A percentile compares a stretch with the other conserved stretches of the same genome.
phyloP scores from a whole-genome alignment of 2,888 invertebrate species.

The Aradus depressus region DNA sequence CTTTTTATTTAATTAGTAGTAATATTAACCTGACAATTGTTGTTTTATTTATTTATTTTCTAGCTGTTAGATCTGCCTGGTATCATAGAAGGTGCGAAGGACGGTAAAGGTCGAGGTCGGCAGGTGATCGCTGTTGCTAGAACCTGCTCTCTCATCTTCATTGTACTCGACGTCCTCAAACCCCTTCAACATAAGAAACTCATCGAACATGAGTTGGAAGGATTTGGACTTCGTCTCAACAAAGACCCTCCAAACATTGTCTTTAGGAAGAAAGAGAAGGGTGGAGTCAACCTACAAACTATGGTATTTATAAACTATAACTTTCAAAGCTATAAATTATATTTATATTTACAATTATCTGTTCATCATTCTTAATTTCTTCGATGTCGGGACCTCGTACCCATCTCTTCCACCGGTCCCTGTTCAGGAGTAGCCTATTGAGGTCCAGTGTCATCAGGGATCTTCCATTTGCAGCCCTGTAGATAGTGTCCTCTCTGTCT shows the following conservation, averaged over 20 bases:
- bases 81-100: constrained; percentile 99
- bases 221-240: constrained; percentile 91
- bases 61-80: constrained; percentile 96
- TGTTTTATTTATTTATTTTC: constrained; percentile 26
- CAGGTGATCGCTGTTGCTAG: constrained; percentile 98
- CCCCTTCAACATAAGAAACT: constrained; percentile 92
- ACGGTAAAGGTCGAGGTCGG: constrained; percentile 96
- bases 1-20: not conserved
- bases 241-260: constrained; percentile 95
- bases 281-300: constrained; percentile 89
- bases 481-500: too few species aligned
- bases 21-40: constrained; percentile 18
- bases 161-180: constrained; percentile 94
- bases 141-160: constrained; percentile 95
- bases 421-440: too few species aligned
- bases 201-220: constrained; percentile 96
- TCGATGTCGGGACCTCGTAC: too few species aligned
- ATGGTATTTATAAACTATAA: constrained; percentile 48
- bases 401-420: too few species aligned
- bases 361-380: too few species aligned
- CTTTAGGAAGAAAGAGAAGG: constrained; percentile 95
- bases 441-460: too few species aligned
- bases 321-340: not conserved
- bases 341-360: not conserved
- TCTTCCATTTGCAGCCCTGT: too few species aligned